phyloP scores from a whole-genome alignment of 2,797 vertebrate species.

The Anguilla pacifica region DNA sequence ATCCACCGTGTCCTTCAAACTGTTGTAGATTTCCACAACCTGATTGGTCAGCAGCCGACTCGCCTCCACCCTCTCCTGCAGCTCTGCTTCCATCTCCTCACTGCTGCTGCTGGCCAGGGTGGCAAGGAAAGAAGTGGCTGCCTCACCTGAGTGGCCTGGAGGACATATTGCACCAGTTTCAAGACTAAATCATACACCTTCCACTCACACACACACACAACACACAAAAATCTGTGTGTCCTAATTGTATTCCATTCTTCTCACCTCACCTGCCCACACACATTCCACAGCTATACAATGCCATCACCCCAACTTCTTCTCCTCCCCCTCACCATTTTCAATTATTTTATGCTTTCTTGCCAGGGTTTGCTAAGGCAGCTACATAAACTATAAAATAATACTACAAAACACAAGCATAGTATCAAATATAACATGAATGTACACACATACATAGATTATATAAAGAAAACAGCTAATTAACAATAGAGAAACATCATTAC shows the following conservation, averaged over 20 bases:
- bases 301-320: no score
- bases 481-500: no score
- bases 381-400: no score
- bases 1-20: conserved; percentile 75
- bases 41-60: conserved; percentile 85
- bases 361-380: no score
- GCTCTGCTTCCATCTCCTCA: conserved; percentile 94
- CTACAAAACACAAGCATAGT: no score
- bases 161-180: not conserved
- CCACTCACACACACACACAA: not conserved
- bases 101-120: conserved; percentile 93
- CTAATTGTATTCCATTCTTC: not conserved
- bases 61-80: conserved; percentile 91
- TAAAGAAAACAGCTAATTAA: no score
- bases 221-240: not conserved
- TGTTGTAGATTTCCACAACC: conserved; percentile 85
- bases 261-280: not conserved
- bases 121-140: conserved; percentile 87
- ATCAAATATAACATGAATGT: no score
- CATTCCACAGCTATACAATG: not conserved
- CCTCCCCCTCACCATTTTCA: not conserved
- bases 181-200: not conserved
- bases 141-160: conserved; percentile 72
- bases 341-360: no score
- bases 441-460: no score